Conservation (phyloP, 1,140 invertebrate species). For the Bombus waltoni region DNA sequence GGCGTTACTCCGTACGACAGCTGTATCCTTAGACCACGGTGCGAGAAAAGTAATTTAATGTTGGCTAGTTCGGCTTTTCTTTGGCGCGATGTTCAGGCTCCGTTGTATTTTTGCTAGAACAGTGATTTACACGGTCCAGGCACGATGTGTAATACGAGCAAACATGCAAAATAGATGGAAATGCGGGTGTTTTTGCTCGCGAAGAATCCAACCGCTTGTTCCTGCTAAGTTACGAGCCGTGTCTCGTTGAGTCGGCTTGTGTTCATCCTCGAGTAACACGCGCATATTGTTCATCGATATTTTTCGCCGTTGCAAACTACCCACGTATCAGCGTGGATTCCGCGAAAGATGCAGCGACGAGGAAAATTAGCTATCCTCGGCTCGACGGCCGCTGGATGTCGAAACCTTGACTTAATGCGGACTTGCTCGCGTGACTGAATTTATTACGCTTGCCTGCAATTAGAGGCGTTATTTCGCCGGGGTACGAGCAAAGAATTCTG, state of each 20-base stretch:
- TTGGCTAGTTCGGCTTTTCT: slow-evolving; percentile 8
- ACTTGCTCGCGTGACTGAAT: slow-evolving; percentile 33
- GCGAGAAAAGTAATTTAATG: slow-evolving; percentile 31
- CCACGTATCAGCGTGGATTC: background rate
- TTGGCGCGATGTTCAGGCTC: background rate
- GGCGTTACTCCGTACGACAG: background rate
- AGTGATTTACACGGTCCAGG: slow-evolving; percentile 24
- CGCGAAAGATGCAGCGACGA: background rate
- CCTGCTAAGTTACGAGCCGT: background rate
- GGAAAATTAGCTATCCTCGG: background rate
- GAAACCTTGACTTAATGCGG: slow-evolving; percentile 21
- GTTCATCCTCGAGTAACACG: background rate
- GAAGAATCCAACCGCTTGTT: background rate
- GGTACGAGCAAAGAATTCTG: background rate
- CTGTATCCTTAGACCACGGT: background rate
- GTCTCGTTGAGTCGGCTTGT: background rate
- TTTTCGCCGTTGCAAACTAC: background rate
- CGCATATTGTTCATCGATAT: background rate
- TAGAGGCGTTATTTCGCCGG: background rate
- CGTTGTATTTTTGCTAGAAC: slow-evolving; percentile 4
- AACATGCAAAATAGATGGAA: slow-evolving; percentile 41
- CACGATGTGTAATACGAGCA: background rate
- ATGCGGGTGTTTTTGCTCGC: slow-evolving; percentile 4
- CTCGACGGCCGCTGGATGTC: background rate
- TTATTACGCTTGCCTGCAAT: slow-evolving; percentile 16